phyloP scores from a whole-genome alignment of 2,888 invertebrate species.

The Lymantria dispar region DNA sequence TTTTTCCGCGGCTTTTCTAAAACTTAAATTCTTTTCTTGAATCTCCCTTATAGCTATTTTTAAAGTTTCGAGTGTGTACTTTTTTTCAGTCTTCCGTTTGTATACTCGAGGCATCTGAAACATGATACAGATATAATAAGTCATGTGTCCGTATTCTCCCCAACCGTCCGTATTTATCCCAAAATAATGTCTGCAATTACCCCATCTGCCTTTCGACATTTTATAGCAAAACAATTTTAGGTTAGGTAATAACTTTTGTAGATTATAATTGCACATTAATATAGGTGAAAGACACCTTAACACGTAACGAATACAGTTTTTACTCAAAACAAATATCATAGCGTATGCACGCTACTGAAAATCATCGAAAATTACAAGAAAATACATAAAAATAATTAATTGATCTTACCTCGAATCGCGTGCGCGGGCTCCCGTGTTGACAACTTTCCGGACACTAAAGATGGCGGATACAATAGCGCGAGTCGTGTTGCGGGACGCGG shows the following conservation, averaged over 20 bases:
- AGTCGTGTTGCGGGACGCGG: background rate
- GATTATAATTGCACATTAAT: background rate
- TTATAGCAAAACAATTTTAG: no score
- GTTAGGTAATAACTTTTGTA: no score
- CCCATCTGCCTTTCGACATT: background rate
- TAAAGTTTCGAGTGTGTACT: slow-evolving; percentile 12
- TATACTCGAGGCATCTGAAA: slow-evolving; percentile 23
- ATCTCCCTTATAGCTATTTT: slow-evolving; percentile 2
- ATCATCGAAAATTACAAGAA: slow-evolving; percentile 1
- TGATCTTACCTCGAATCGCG: slow-evolving; percentile 1
- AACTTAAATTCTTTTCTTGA: background rate
- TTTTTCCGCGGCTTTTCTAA: background rate
- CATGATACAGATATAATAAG: slow-evolving; percentile 1
- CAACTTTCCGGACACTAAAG: background rate
- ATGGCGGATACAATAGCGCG: slow-evolving; percentile 1
- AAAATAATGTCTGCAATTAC: no score
- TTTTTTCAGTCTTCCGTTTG: slow-evolving; percentile 10
- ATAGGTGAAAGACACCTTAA: background rate
- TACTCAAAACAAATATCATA: slow-evolving; percentile 1
- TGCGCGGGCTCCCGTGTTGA: slow-evolving; percentile 1
- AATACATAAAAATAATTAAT: slow-evolving; percentile 3
- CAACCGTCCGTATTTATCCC: no score
- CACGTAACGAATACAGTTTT: slow-evolving; percentile 1
- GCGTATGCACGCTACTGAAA: background rate
- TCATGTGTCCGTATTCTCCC: no score